Evolutionary conservation across 2,888 invertebrate species (phyloP).

Genomic region (Palloptera scutellata): DNA sequence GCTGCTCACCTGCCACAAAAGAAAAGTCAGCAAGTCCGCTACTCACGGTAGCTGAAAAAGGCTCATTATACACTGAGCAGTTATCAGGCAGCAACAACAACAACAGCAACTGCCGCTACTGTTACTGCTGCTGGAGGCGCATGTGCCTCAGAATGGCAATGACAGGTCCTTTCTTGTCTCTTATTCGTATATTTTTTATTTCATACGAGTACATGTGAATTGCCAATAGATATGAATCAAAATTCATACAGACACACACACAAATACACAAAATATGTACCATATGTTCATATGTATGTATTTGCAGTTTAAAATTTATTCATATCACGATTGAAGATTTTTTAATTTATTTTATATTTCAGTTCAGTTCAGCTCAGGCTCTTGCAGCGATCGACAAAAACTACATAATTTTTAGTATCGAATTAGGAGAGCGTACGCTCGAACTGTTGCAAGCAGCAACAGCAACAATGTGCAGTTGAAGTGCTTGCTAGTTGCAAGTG

Average conservation of each 20-base stretch:
- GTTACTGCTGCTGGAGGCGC: not conserved
- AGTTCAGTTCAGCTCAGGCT: constrained; percentile 5
- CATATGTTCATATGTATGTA: too few relatives aligned
- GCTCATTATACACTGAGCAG: too few relatives aligned
- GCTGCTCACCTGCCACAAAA: too few relatives aligned
- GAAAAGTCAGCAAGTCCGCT: too few relatives aligned
- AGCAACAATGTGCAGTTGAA: constrained; percentile 12
- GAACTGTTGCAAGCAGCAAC: too few relatives aligned
- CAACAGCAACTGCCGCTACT: not conserved
- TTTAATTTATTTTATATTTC: constrained; percentile 4
- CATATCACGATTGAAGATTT: constrained; percentile 28
- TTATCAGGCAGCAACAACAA: constrained; percentile 1
- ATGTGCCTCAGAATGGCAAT: constrained; percentile 13
- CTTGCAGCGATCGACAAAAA: constrained; percentile 8
- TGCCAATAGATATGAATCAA: too few relatives aligned
- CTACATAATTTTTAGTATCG: not conserved
- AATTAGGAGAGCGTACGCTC: not conserved
- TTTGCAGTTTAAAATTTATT: constrained; percentile 3
- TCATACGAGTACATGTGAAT: too few relatives aligned
- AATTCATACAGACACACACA: too few relatives aligned
- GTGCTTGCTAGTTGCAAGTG: constrained; percentile 14
- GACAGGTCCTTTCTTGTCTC: not conserved
- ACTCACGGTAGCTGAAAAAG: too few relatives aligned
- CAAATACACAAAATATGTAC: too few relatives aligned
- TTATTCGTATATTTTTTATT: too few relatives aligned